These are phyloP conservation scores for Lonchura striata DNA, from an alignment of 2,113 vertebrate genomes.

Conservation along the genomic window DNA sequence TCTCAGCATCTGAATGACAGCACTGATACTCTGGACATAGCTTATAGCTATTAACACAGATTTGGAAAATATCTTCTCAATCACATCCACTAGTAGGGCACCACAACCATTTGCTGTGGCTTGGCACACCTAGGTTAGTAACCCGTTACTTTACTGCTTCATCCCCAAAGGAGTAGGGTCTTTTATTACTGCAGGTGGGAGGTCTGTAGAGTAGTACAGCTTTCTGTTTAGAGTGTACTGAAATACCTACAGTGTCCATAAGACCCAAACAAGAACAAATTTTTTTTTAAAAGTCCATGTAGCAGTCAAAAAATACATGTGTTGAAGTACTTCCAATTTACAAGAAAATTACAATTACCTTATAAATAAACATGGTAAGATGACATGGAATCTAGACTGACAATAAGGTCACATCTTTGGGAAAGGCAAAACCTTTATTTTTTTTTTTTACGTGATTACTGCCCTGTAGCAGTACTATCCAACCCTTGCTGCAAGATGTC, in stretches of 20 bases:
- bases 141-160: background rate
- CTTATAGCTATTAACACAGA: background rate
- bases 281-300: too few relatives aligned
- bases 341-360: background rate
- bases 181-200: background rate
- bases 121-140: constrained; percentile 17
- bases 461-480: background rate
- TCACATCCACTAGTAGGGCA: background rate
- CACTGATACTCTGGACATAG: background rate
- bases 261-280: background rate
- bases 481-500: constrained; percentile 13
- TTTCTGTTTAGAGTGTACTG: background rate
- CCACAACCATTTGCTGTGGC: background rate
- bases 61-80: background rate
- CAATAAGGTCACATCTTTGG: background rate
- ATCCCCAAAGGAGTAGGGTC: background rate
- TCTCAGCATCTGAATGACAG: background rate
- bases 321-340: background rate
- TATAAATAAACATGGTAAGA: background rate
- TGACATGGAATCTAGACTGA: background rate
- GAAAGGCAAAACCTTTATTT: background rate
- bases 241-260: background rate
- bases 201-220: background rate
- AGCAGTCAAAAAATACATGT: background rate
- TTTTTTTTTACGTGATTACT: background rate